These are phyloP conservation scores for Phthorimaea operculella DNA, from an alignment of 1,140 invertebrate species.

Conservation along the genomic window DNA sequence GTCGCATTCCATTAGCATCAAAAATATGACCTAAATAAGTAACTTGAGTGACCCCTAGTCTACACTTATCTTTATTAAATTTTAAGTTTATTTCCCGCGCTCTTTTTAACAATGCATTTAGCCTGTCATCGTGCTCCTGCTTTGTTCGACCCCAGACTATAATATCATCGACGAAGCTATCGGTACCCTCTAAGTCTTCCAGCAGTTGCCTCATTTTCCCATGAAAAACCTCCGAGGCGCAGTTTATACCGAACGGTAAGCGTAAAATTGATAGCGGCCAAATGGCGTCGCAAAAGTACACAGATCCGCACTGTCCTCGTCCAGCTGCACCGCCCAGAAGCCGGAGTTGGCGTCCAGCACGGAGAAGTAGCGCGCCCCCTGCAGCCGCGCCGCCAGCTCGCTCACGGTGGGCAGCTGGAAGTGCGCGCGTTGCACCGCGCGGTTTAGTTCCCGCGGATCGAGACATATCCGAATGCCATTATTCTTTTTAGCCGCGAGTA, in stretches of 20 bases:
- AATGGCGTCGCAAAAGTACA: conserved; percentile 37
- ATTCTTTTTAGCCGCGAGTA: conserved; percentile 18
- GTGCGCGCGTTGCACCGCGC: conserved; percentile 28
- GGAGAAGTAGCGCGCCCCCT: conserved; percentile 11
- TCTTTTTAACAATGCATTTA: not conserved
- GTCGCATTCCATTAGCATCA: not conserved
- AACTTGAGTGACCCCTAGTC: conserved; percentile 1
- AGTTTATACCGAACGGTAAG: conserved; percentile 28
- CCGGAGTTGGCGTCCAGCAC: conserved; percentile 19
- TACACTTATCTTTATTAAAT: conserved; percentile 10
- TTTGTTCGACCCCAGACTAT: conserved; percentile 27
- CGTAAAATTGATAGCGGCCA: conserved; percentile 35
- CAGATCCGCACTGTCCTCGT: conserved; percentile 24
- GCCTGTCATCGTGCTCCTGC: conserved; percentile 28
- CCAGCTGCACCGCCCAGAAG: conserved; percentile 14
- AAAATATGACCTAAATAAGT: conserved; percentile 13
- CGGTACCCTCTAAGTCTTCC: conserved; percentile 20
- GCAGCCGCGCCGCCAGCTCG: conserved; percentile 18
- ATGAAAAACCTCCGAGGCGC: conserved; percentile 42
- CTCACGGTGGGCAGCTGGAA: conserved; percentile 28
- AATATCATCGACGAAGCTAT: conserved; percentile 40
- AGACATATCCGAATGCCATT: conserved; percentile 31
- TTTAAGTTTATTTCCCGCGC: conserved; percentile 9
- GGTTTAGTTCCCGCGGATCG: conserved; percentile 35
- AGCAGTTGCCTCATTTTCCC: conserved; percentile 29